These are phyloP conservation scores for Drosophila obscura DNA, from an alignment of 1,140 invertebrate species.

Conservation along the genomic window DNA sequence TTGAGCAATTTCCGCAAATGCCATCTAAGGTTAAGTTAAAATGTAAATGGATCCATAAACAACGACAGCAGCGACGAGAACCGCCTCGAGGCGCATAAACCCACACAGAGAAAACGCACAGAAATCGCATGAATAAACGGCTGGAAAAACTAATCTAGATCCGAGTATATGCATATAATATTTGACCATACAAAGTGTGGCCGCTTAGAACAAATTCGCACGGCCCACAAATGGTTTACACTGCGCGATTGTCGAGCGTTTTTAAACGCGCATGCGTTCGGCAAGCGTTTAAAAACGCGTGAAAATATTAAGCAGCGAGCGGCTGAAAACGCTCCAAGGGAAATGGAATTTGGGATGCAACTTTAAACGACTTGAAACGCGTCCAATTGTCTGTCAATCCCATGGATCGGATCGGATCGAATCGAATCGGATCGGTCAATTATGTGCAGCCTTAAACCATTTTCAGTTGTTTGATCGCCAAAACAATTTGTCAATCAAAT, in stretches of 20 bases:
- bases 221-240: constrained; percentile 34
- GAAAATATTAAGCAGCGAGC: constrained; percentile 4
- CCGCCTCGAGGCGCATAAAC: constrained; percentile 23
- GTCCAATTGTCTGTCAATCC: constrained; percentile 48
- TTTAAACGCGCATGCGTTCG: constrained; percentile 11
- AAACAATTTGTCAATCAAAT: constrained; percentile 73
- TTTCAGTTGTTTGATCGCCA: constrained; percentile 41
- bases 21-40: constrained; percentile 69
- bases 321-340: constrained; percentile 4
- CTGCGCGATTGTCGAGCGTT: constrained; percentile 25
- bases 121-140: constrained; percentile 21
- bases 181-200: constrained; percentile 41
- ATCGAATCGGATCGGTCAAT: constrained; percentile 33
- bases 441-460: constrained; percentile 62
- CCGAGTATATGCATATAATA: constrained; percentile 1
- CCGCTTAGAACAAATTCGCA: constrained; percentile 23
- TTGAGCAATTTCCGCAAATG: constrained; percentile 68
- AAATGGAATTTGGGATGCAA: not conserved
- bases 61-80: constrained; percentile 20
- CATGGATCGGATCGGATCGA: constrained; percentile 9
- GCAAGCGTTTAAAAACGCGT: constrained; percentile 42
- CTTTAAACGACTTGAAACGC: constrained; percentile 20
- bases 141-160: constrained; percentile 39
- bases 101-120: constrained; percentile 45
- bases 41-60: constrained; percentile 65